Percentiles rank a stretch among this genome's conserved stretches.
Conservation (phyloP, 2,797 vertebrate species). For the Cottoperca gobio region DNA sequence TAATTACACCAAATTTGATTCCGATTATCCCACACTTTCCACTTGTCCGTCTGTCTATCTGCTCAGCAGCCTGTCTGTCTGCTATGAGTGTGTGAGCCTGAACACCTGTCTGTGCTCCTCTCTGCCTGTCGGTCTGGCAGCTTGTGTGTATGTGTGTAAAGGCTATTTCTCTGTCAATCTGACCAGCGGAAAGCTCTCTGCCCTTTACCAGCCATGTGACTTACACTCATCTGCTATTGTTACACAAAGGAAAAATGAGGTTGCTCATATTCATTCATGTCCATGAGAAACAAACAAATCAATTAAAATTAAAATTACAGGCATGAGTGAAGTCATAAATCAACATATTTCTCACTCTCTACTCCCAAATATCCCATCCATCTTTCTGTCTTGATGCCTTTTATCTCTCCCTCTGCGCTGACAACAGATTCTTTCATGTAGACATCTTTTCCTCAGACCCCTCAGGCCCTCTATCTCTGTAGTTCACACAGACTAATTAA, state of each 20-base stretch:
- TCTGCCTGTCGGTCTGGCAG: not conserved
- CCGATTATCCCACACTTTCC: not conserved
- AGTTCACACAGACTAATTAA: constrained; percentile 80
- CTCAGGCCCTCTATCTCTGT: constrained; percentile 73
- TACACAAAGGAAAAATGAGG: not conserved
- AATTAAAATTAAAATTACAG: constrained; percentile 25
- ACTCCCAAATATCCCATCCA: constrained; percentile 74
- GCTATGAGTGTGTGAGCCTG: constrained; percentile 7
- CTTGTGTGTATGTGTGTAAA: not conserved
- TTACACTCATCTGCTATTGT: not conserved
- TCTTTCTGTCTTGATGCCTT: constrained; percentile 76
- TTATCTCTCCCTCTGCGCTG: constrained; percentile 76
- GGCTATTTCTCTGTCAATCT: not conserved
- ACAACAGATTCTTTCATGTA: constrained; percentile 84
- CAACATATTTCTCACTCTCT: constrained; percentile 56
- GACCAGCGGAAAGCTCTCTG: not conserved
- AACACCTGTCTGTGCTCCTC: constrained; percentile 22
- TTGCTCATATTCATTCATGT: not conserved
- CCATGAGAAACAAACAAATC: not conserved
- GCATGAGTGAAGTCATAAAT: constrained; percentile 52
- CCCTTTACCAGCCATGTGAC: not conserved
- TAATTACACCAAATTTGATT: constrained; percentile 19
- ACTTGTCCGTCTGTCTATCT: not conserved
- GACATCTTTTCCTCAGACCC: constrained; percentile 74
- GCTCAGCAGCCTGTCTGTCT: constrained; percentile 14